phyloP scores from a whole-genome alignment of 1,140 invertebrate species.

The Carcinoscorpius rotundicauda region DNA sequence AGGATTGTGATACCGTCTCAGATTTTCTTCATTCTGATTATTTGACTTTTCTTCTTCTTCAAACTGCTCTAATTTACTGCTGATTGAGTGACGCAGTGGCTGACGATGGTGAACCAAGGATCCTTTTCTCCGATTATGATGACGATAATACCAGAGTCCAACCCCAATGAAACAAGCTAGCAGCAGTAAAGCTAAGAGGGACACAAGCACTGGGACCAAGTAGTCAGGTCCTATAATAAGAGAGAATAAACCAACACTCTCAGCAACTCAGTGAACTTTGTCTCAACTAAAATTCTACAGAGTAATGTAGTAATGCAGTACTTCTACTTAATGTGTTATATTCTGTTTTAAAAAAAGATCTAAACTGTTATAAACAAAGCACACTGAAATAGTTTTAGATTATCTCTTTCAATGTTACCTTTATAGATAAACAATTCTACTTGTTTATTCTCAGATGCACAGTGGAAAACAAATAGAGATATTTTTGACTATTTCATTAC shows the following conservation, averaged over 20 bases:
- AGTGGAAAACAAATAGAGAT: no score
- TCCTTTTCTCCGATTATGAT: conserved; percentile 19
- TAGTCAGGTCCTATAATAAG: conserved; percentile 27
- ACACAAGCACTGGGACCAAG: conserved; percentile 28
- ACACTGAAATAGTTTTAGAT: not conserved
- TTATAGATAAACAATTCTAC: not conserved
- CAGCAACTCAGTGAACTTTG: not conserved
- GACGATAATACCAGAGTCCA: conserved; percentile 26
- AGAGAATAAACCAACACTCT: conserved; percentile 3
- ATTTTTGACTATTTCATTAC: no score
- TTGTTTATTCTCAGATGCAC: no score
- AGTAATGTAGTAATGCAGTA: not conserved
- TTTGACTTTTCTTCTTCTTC: conserved; percentile 65
- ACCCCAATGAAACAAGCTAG: conserved; percentile 37
- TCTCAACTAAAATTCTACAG: not conserved
- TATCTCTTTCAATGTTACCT: conserved; percentile 9
- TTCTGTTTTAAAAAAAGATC: no score
- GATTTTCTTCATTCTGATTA: conserved; percentile 76
- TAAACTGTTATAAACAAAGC: no score
- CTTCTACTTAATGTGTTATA: not conserved
- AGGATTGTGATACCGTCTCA: conserved; percentile 43
- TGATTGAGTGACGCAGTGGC: conserved; percentile 10
- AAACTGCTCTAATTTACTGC: conserved; percentile 14
- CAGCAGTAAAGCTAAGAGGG: conserved; percentile 40
- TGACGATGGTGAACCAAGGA: not conserved